phyloP scores from a whole-genome alignment of 1,140 invertebrate genomes.

The Matsumurasca onukii region DNA sequence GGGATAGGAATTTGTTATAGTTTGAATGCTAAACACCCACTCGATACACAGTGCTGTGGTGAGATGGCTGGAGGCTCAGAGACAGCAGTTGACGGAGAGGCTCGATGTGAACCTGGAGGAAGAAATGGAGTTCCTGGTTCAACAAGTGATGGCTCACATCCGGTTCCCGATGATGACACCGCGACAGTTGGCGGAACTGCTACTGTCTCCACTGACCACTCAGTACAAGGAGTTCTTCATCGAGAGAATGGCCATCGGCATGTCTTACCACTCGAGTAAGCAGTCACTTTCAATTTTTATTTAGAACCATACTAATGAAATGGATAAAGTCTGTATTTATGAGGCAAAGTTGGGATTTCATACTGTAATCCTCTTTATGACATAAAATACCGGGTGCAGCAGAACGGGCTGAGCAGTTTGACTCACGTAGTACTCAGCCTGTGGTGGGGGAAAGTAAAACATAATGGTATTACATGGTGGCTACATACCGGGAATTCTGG shows the following conservation, averaged over 20 bases:
- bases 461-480: too few species aligned
- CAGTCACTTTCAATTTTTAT: neutral
- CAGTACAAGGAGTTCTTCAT: conserved; percentile 87
- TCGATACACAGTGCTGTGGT: neutral
- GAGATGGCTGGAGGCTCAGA: neutral
- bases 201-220: conserved; percentile 74
- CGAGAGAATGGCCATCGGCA: conserved; percentile 82
- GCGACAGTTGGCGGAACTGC: conserved; percentile 74
- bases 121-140: conserved; percentile 66
- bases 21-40: too few species aligned
- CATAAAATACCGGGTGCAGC: too few species aligned
- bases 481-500: too few species aligned
- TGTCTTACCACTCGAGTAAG: conserved; percentile 80
- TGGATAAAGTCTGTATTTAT: too few species aligned
- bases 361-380: too few species aligned
- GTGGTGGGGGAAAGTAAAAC: too few species aligned
- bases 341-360: too few species aligned
- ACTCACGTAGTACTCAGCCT: too few species aligned
- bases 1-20: neutral
- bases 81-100: conserved; percentile 56
- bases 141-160: conserved; percentile 72
- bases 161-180: conserved; percentile 94
- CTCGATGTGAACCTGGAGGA: conserved; percentile 53
- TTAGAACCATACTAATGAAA: too few species aligned
- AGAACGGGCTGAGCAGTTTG: too few species aligned